phyloP scores from a whole-genome alignment of 2,888 invertebrate species.

The Cantharis rustica region DNA sequence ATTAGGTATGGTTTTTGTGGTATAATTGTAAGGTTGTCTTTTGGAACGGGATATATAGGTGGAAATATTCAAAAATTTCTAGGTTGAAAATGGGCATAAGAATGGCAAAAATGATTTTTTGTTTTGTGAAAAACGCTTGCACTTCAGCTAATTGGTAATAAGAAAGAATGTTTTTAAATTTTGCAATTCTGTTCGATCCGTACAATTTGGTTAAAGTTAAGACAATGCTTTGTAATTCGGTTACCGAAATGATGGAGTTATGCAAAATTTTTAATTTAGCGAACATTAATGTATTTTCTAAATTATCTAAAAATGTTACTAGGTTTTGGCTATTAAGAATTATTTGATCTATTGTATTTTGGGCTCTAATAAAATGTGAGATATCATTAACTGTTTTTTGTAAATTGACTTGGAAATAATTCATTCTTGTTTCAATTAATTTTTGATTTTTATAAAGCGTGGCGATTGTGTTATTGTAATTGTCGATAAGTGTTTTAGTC shows the following conservation, averaged over 20 bases:
- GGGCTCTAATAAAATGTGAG: slow-evolving; percentile 5
- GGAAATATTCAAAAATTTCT: slow-evolving; percentile 21
- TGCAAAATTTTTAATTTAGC: slow-evolving; percentile 33
- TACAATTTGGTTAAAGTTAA: slow-evolving; percentile 15
- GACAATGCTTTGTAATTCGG: slow-evolving; percentile 21
- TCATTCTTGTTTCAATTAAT: slow-evolving; percentile 19
- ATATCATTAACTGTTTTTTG: background rate
- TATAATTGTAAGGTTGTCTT: slow-evolving; percentile 19
- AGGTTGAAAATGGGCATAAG: slow-evolving; percentile 22
- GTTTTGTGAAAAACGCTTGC: slow-evolving; percentile 17
- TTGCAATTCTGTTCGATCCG: slow-evolving; percentile 12
- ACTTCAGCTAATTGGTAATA: slow-evolving; percentile 24
- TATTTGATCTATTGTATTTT: slow-evolving; percentile 26
- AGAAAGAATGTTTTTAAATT: slow-evolving; percentile 23
- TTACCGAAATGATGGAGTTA: slow-evolving; percentile 17
- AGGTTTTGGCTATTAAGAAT: slow-evolving; percentile 32
- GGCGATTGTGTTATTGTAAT: slow-evolving; percentile 17
- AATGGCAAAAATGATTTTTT: slow-evolving; percentile 6
- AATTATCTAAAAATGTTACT: slow-evolving; percentile 30
- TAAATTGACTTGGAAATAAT: background rate
- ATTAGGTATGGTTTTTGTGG: slow-evolving; percentile 23
- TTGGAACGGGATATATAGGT: slow-evolving; percentile 27
- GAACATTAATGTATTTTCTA: slow-evolving; percentile 34
- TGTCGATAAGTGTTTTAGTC: slow-evolving; percentile 23
- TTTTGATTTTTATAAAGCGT: slow-evolving; percentile 22